Base-by-base conservation (phyloP, 2,888 invertebrate species). In the Myopa tessellatipennis region DNA sequence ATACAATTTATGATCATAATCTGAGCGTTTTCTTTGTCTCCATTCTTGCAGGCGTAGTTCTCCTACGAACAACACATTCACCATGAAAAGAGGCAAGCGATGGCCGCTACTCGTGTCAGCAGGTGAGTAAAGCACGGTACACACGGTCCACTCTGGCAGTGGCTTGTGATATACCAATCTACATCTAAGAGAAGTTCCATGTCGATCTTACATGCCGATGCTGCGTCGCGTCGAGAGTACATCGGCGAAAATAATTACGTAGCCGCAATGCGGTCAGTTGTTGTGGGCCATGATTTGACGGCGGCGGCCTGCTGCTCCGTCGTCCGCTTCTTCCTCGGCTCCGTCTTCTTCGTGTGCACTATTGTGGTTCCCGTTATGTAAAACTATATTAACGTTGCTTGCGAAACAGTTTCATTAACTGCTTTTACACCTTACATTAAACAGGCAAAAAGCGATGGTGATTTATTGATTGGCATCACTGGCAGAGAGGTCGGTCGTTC, bases 81-180 rank as follows among this genome's bases (percentile, higher is more conserved):
- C 79, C 75, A 91, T 91, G 91, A 91, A 89, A 87, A 90, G 90
- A 86, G 90, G 90, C 86, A 90, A 90, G 86, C 87, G 90, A 85
- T 91, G 91, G n/a, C n/a, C n/a, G 91, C 88, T 90, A 83, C 88
- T 91, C 55, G 85, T 91, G 84, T 89, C 90, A 85, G 90, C 90
- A 87, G 91, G 91, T 91, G 86, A 87, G 90, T 83, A 70, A 74
- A 61, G 18, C 38, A 58, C 45, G 71, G 58, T 52, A 16, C 34
- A 71, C 50, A 4, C 65, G 60, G 71, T 38, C 16, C 36, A 36
- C 34, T 61, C 8, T n/a, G 14, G 18, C 36, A 55, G 55, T 55
- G 16, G 55, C 55, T 55, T 55, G 55, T 10, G 55, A 4, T 55
- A 55, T 34, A 40, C n/a, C 14, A 40, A 40, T 40, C 40, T 40